Evolutionary conservation across 2,113 vertebrate species (phyloP).

Genomic region (Cricetomys ansorgei): DNA sequence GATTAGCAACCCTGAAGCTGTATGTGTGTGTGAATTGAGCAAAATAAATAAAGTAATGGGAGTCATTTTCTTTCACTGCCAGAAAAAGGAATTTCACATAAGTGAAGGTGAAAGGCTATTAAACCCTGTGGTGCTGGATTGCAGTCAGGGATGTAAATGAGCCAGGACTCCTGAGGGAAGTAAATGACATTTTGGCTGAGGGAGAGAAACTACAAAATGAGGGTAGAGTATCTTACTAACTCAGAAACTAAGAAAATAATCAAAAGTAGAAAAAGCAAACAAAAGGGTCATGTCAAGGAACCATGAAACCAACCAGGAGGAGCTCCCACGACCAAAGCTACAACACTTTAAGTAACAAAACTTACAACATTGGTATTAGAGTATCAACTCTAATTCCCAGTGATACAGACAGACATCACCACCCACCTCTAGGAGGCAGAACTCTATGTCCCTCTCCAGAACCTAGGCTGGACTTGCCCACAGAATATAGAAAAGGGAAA

Average conservation of each 20-base stretch:
- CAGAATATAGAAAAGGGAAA: background rate
- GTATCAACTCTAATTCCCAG: background rate
- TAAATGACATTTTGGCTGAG: background rate
- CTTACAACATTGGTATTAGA: background rate
- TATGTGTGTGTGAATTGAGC: background rate
- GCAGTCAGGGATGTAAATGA: background rate
- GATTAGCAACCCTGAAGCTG: background rate
- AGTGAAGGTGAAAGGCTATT: background rate
- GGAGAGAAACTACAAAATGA: background rate
- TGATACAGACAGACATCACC: background rate
- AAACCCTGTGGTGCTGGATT: background rate
- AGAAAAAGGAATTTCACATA: background rate
- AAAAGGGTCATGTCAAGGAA: background rate
- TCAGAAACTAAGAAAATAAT: background rate
- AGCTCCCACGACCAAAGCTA: background rate
- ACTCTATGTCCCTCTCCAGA: background rate
- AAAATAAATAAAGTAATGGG: background rate
- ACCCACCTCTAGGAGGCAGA: background rate
- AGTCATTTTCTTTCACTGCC: background rate
- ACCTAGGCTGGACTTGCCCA: background rate
- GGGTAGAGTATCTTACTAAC: background rate
- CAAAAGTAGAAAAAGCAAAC: background rate
- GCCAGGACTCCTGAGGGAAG: background rate
- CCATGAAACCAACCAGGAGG: background rate
- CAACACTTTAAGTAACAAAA: background rate